These are phyloP conservation scores for Apostichopus californicus DNA, from an alignment of 35 echinoderm and acorn worm species.

Conservation along the genomic window DNA sequence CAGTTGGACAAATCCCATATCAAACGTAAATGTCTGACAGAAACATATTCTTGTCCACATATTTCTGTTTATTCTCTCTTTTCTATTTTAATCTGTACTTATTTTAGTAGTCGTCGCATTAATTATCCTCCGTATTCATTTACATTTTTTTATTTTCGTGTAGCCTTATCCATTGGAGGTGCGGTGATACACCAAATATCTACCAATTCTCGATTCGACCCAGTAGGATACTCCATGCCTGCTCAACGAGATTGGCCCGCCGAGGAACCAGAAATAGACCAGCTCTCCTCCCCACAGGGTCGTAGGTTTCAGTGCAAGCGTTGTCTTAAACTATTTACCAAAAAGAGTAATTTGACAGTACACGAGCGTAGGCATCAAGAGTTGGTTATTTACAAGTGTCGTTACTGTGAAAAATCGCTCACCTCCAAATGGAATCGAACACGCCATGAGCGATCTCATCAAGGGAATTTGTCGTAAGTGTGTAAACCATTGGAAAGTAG, in stretches of 20 bases:
- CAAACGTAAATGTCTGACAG: no score
- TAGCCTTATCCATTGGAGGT: not conserved
- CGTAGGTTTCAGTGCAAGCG: not conserved
- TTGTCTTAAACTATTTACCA: not conserved
- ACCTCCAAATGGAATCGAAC: constrained; percentile 50
- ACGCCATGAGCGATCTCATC: constrained; percentile 53
- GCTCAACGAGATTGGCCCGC: not conserved
- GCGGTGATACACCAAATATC: not conserved
- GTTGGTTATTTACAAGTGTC: constrained; percentile 12
- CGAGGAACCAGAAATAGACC: not conserved
- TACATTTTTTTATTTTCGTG: not conserved
- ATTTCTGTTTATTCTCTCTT: no score
- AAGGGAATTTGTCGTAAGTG: constrained; percentile 53
- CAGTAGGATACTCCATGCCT: not conserved
- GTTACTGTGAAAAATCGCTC: constrained; percentile 45
- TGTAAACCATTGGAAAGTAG: no score
- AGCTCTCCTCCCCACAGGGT: not conserved
- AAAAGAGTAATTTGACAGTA: constrained; percentile 10
- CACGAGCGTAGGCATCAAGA: constrained; percentile 28
- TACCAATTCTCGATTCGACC: not conserved
- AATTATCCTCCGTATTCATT: not conserved
- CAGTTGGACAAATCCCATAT: no score
- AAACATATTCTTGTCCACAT: no score
- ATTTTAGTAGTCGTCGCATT: no score
- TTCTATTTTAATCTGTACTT: no score